Evolutionary conservation across 2,113 vertebrate genomes (phyloP), one percentile per base, ranked within the genome.

Genomic region (Thamnophis sirtalis): DNA sequence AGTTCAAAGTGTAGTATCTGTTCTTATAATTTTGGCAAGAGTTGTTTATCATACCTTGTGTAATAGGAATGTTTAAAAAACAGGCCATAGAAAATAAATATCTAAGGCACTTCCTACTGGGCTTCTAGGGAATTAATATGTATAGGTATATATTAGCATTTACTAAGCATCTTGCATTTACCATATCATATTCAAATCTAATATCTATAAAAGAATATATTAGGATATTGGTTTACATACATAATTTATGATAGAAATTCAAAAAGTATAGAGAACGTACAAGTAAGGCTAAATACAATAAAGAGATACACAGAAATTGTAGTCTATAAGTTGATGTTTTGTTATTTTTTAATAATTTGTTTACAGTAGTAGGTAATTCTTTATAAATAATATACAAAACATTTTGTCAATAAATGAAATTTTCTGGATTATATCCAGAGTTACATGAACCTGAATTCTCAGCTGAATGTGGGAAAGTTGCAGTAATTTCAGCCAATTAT

Each of bases 391-490:
- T 92, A 56, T 88, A 87, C 91, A 88, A 89, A 80, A 93, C 92
- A 26, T 84, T 90, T 89, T 50, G 95, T 96, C 96, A 94, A 95
- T 95, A 95, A 96, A 92, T 10, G 10, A 15, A 85, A 50, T 28
- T 91, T 55, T 95, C 94, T 93, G 56, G 33, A 88, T 55, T 56
- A 43, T 19, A 5, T 24, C 9, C 33, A 88, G 33, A 88, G 87
- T 13, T 88, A 38, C n/a, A 24, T 13, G 5, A 24, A 88, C 9
- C 6, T n/a, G 19, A 56, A 56, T 38, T 55, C 54, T 56, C n/a
- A 43, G 53, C 9, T 88, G 87, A 22, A 43, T 88, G 53, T 43
- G 54, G 73, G 73, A 80, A 80, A 80, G 73, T 80, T 80, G 33
- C 73, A 80, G 73, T 43, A 80, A 80, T 80, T 80, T 80, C 17